Base-by-base conservation (phyloP, 2,113 vertebrate species). In the Oreocharis arfaki region DNA sequence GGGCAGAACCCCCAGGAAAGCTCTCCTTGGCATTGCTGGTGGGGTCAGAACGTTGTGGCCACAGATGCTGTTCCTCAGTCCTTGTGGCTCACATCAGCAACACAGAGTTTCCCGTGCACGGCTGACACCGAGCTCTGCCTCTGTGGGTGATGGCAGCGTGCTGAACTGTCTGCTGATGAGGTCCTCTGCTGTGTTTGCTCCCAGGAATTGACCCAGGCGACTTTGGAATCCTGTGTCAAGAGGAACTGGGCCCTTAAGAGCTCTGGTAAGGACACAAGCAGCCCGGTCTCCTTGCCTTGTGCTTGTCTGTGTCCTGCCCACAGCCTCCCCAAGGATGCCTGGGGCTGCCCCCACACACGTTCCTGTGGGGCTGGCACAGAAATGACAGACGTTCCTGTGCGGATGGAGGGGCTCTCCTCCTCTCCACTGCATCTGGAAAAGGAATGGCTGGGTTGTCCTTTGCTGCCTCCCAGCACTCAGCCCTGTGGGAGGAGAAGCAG, bases 31-130 rank as follows among this genome's bases (percentile, higher is more conserved):
- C 5, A 0, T n/a, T 59, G 13, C 5, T 39, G 60, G 37, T 64
- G 69, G 68, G 75, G 10, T 42, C 50, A 15, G 42, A 21, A 14
- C 0, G 2, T 18, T 41, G 55, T 23, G 30, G 41, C 17, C 68
- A 28, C 41, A 32, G 35, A 6, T 3, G 3, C 27, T 24, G 23
- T 19, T 87, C 33, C 59, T 35, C 50, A 21, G 27, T 19, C 39
- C 63, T 59, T 0, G 2, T 22, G 44, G 44, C 49, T 79, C 55
- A 7, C 0, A 0, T 9, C 28, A 55, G 63, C 49, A 69, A 69
- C 56, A 32, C 47, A 24, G 22, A 47, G n/a, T 11, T 20, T 28
- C 23, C 42, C 13, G 3, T 28, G 64, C 18, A 0, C 8, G n/a
- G 56, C 78, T 52, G 55, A 26, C 49, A 5, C 30, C 0, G 3